Evolutionary conservation across 2,797 vertebrate genomes (phyloP), one percentile per base, ranked within the genome.

Genomic region (Centroberyx gerrardi): DNA sequence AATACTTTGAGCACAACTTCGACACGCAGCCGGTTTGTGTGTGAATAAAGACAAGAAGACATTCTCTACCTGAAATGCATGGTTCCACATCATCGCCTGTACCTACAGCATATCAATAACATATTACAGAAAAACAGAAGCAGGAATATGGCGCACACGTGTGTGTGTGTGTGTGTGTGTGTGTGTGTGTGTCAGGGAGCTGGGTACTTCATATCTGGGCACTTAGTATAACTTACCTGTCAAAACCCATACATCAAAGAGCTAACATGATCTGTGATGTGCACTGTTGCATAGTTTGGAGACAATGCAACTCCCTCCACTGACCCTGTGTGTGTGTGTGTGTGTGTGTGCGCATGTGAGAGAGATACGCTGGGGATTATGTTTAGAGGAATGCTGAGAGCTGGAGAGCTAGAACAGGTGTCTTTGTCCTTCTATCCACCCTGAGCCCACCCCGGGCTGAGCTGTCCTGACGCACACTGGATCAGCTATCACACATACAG

Each of bases 341-440:
- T 28, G 18, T 61, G 65, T 62, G 60, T 58, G 60, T 31, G 64
- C 15, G 1, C 72, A 8, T n/a, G 36, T 13, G 69, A 14, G 65
- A 13, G 52, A 27, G 67, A 74, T 36, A 86, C 60, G 72, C 53
- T 65, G 42, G 61, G 89, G 92, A 91, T 93, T 90, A 90, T 83
- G 85, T 89, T 85, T 61, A 78, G 76, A 91, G 90, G 90, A 93
- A 93, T 91, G 90, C 81, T 78, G 73, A 78, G 82, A 88, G 44
- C 46, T 55, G 60, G 38, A 51, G 60, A 72, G 84, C 88, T 87
- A 92, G 87, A 92, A 92, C 92, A 93, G 89, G 91, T 92, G 92
- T 86, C 90, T 92, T 92, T 93, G 91, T 92, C 89, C 89, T 88
- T 87, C 85, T 68, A 51, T 77, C 80, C 66, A 82, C 78, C 74